These are phyloP conservation scores for Amphiprion percula DNA, from an alignment of 2,113 vertebrate genomes.

Conservation along the genomic window DNA sequence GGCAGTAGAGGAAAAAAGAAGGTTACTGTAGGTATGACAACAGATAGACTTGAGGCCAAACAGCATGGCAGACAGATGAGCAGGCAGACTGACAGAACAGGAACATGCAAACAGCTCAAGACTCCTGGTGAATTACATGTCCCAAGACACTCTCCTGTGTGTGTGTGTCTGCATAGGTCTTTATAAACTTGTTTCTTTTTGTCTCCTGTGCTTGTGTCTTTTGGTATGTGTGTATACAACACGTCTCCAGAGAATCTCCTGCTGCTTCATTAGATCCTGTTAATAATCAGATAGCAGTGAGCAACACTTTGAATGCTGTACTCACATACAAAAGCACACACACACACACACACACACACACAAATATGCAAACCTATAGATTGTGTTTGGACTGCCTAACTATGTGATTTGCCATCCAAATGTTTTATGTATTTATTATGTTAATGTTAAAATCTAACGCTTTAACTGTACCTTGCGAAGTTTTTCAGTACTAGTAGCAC, in stretches of 20 bases:
- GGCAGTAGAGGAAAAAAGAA: conserved; percentile 18
- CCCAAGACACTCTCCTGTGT: conserved; percentile 28
- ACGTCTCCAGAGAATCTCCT: conserved; percentile 42
- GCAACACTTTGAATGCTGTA: not conserved
- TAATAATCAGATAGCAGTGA: conserved; percentile 59
- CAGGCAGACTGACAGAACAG: conserved; percentile 32
- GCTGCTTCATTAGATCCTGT: conserved; percentile 56
- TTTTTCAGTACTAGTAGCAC: too few species aligned
- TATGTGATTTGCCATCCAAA: too few species aligned
- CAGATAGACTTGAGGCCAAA: conserved; percentile 43
- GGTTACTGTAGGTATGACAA: conserved; percentile 35
- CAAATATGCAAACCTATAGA: conserved; percentile 5
- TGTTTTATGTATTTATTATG: too few species aligned
- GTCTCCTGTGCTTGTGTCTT: conserved; percentile 7
- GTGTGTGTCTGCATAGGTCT: conserved; percentile 10
- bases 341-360: not conserved
- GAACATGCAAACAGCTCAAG: conserved; percentile 42
- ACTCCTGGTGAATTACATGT: conserved; percentile 52
- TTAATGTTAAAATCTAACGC: too few species aligned
- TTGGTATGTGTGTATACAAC: conserved; percentile 2
- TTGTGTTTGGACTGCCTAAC: not conserved
- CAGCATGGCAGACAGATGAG: conserved; percentile 33
- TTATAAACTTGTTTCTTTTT: conserved; percentile 28
- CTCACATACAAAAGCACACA: not conserved
- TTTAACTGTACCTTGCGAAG: too few species aligned